Evolutionary conservation across 2,888 invertebrate genomes (phyloP).

Genomic region (Pasiphila rectangulata): DNA sequence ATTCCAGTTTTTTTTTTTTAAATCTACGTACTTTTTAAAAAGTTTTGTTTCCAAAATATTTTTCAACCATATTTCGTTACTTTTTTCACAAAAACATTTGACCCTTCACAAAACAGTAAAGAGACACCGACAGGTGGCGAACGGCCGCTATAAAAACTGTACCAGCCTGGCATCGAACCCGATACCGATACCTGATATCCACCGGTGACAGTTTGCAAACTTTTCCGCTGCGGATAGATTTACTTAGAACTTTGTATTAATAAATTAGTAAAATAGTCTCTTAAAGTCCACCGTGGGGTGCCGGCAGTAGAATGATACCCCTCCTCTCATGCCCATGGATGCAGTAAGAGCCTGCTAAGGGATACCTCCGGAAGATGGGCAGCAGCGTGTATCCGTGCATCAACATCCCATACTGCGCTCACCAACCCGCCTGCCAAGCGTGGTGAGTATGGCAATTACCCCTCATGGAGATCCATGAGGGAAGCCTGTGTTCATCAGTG

Average conservation of each 20-base stretch:
- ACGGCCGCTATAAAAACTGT: conserved; percentile 41
- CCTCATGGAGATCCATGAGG: too few species aligned
- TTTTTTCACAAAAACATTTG: conserved; percentile 2
- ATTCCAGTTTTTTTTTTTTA: not conserved
- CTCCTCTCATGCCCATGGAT: too few species aligned
- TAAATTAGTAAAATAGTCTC: not conserved
- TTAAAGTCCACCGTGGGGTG: not conserved
- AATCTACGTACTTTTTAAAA: too few species aligned
- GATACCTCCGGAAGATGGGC: too few species aligned
- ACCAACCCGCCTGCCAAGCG: too few species aligned
- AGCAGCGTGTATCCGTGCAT: too few species aligned
- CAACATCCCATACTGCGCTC: too few species aligned
- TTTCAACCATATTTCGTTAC: not conserved
- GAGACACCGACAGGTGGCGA: conserved; percentile 53
- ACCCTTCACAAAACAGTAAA: conserved; percentile 9
- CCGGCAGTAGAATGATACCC: too few species aligned
- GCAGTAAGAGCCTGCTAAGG: too few species aligned
- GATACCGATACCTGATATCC: conserved; percentile 59
- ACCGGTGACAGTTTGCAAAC: conserved; percentile 25
- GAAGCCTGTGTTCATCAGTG: too few species aligned
- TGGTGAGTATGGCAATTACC: too few species aligned
- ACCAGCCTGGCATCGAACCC: conserved; percentile 50
- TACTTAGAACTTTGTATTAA: conserved; percentile 6
- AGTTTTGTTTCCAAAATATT: too few species aligned
- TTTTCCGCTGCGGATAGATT: conserved; percentile 4